These are phyloP conservation scores for Campaea margaritaria DNA, from an alignment of 2,888 invertebrate species.

Conservation along the genomic window DNA sequence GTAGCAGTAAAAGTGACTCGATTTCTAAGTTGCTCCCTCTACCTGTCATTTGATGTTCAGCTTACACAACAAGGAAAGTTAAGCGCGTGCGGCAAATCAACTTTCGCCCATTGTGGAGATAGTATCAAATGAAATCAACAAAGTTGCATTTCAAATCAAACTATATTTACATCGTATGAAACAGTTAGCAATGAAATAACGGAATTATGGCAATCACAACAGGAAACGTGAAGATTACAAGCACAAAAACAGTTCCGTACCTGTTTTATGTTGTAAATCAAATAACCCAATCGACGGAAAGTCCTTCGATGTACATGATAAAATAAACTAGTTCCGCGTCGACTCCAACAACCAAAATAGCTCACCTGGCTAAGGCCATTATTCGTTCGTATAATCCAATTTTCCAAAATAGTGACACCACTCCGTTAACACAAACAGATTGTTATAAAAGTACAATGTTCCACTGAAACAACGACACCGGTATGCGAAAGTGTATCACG, in stretches of 20 bases:
- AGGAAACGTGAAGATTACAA: slow-evolving; percentile 34
- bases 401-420: slow-evolving; percentile 78
- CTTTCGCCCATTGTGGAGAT: slow-evolving; percentile 80
- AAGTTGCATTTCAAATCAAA: slow-evolving; percentile 25
- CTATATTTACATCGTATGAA: slow-evolving; percentile 12
- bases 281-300: slow-evolving; percentile 66
- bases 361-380: slow-evolving; percentile 86
- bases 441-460: slow-evolving; percentile 64
- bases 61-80: slow-evolving; percentile 85
- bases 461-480: slow-evolving; percentile 63
- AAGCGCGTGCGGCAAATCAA: slow-evolving; percentile 76
- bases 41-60: slow-evolving; percentile 74
- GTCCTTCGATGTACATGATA: slow-evolving; percentile 78
- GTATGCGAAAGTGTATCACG: slow-evolving; percentile 78
- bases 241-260: slow-evolving; percentile 44
- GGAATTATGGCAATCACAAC: slow-evolving; percentile 33
- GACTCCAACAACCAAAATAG: slow-evolving; percentile 84
- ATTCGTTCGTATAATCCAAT: slow-evolving; percentile 84
- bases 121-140: slow-evolving; percentile 41
- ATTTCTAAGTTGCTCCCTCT: slow-evolving; percentile 81
- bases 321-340: slow-evolving; percentile 83
- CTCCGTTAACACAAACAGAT: slow-evolving; percentile 73
- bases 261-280: slow-evolving; percentile 61
- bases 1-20: slow-evolving; percentile 73
- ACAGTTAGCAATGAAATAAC: slow-evolving; percentile 11